These are phyloP conservation scores for Podilymbus podiceps DNA, from an alignment of 2,113 vertebrate species.

Conservation along the genomic window DNA sequence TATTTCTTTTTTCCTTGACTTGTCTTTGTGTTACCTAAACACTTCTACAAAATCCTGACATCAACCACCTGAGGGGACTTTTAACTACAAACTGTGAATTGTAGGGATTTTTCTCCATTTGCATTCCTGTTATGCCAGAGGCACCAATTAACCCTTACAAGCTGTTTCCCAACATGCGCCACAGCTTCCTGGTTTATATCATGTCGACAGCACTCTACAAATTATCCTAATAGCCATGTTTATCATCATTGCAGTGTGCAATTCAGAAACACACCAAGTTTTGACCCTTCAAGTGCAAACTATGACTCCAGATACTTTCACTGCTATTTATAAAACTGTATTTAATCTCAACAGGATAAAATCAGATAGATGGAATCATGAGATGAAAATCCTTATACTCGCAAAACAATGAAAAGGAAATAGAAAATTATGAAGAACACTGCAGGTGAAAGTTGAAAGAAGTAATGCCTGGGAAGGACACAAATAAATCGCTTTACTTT, in stretches of 20 bases:
- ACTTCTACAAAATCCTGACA: neutral
- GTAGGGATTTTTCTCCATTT: accelerated
- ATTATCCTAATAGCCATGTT: neutral
- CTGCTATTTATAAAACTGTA: neutral
- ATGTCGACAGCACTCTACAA: neutral
- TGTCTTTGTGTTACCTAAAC: neutral
- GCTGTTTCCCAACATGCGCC: neutral
- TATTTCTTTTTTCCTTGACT: neutral
- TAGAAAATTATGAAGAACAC: neutral
- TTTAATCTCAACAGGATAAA: neutral
- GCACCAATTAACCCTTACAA: conserved; percentile 18
- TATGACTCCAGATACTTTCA: neutral
- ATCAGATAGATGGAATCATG: neutral
- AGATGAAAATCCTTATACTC: neutral
- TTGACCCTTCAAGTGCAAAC: neutral
- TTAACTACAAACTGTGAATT: neutral
- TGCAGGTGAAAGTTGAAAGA: neutral
- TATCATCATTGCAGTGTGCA: neutral
- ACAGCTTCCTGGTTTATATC: neutral
- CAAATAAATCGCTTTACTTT: neutral
- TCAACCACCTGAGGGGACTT: neutral
- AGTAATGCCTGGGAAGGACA: neutral
- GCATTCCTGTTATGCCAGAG: neutral
- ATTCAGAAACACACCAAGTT: neutral
- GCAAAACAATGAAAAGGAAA: neutral